Conservation (phyloP, 2,797 vertebrate genomes). For the Borostomias antarcticus region DNA sequence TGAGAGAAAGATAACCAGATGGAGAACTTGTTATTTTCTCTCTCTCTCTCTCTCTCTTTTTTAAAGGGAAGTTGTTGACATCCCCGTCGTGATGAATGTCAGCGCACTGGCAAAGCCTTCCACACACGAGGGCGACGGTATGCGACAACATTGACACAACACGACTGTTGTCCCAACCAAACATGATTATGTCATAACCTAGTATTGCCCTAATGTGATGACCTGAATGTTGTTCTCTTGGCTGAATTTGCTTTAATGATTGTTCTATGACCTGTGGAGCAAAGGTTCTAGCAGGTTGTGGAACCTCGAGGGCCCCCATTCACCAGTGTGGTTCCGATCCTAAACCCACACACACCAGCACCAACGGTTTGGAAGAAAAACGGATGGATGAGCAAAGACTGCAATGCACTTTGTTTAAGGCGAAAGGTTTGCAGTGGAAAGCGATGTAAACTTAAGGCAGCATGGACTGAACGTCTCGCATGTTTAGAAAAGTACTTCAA, state of each 20-base stretch:
- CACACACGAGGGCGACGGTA: too few relatives aligned
- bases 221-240: background rate
- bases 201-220: conserved; percentile 12
- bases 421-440: conserved; percentile 87
- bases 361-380: conserved; percentile 49
- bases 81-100: background rate
- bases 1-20: conserved; percentile 12
- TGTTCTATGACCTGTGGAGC: background rate
- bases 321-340: too few relatives aligned
- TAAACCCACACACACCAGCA: conserved; percentile 59
- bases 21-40: conserved; percentile 17
- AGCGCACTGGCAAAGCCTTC: background rate
- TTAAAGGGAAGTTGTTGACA: conserved; percentile 8
- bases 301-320: too few relatives aligned
- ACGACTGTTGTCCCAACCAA: too few relatives aligned
- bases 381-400: conserved; percentile 56
- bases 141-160: too few relatives aligned
- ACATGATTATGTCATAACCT: too few relatives aligned
- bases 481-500: conserved; percentile 63
- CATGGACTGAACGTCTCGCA: conserved; percentile 82
- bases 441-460: conserved; percentile 94
- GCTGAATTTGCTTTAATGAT: background rate
- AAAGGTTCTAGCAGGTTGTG: background rate
- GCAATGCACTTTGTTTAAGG: conserved; percentile 88
- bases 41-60: background rate